A percentile compares a stretch with the other conserved stretches of the same genome.
Conservation (phyloP, 1,140 invertebrate genomes). For the Hirudo medicinalis region DNA sequence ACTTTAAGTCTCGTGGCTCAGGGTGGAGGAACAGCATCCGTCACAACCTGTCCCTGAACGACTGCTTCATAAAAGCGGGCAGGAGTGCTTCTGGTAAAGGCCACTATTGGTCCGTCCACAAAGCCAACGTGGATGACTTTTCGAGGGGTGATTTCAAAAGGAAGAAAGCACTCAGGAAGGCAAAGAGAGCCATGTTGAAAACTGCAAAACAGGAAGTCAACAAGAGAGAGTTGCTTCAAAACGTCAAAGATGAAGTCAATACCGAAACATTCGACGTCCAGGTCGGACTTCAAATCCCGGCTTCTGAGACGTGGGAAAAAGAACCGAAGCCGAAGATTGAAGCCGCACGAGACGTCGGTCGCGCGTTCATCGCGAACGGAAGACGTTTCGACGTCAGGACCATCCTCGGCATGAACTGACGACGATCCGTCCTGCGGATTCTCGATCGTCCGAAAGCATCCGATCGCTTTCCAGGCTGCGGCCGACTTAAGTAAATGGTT, state of each 20-base stretch:
- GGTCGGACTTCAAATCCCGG: no score
- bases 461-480: no score
- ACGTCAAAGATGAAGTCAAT: no score
- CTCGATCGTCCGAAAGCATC: no score
- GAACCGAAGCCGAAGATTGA: neutral
- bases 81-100: constrained; percentile 38
- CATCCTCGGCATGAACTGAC: no score
- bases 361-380: no score
- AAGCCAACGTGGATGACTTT: constrained; percentile 87
- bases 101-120: constrained; percentile 80
- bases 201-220: constrained; percentile 43
- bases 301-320: neutral
- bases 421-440: no score
- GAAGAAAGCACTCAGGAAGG: constrained; percentile 85
- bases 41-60: constrained; percentile 80
- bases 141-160: constrained; percentile 85
- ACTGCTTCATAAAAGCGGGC: constrained; percentile 91
- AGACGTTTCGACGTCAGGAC: no score
- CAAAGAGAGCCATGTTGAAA: constrained; percentile 88
- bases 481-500: no score
- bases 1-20: constrained; percentile 81
- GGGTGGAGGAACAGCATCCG: constrained; percentile 49
- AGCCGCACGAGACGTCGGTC: neutral
- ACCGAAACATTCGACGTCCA: no score
- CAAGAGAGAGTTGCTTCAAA: no score